Base-by-base conservation (phyloP, 2,113 vertebrate genomes). In the Grammomys surdaster region DNA sequence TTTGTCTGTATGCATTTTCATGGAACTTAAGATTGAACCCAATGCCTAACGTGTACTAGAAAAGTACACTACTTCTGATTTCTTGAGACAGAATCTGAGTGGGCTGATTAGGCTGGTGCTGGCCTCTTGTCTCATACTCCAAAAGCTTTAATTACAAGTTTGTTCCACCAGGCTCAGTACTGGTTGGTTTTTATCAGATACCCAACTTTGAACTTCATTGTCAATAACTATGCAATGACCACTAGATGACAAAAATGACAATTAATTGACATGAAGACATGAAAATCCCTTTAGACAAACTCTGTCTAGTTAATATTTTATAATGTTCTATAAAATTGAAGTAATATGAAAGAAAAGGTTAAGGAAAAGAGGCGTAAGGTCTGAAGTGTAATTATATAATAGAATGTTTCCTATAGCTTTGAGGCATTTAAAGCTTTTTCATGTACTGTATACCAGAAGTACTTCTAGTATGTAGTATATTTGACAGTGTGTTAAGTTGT, bases 391-490 rank as follows among this genome's bases (percentile, higher is more conserved):
- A 84, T 89, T 56, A 89, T 19, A 3, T 93, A 48, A 89, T 78
- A 82, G 36, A 1, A 11, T 95, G 31, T 92, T 84, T 95, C 40
- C 12, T 69, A 73, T 56, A 93, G 60, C 63, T 67, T 95, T 75
- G 67, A 8, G 2, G 0, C 33, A 84, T 93, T 93, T 93, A 56
- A 96, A 87, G 91, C 48, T 94, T 89, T 93, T 95, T 46, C 1
- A 12, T 88, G 19, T 78, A 33, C 10, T 22, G 0, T 80, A n/a
- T 81, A 22, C n/a, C 22, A 63, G 13, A 67, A 89, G 16, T 90
- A 26, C 24, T 90, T 95, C 11, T 76, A 40, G 40, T 65, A 36
- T 9, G 87, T 3, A 94, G 14, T 28, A 1, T 88, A 69, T 93
- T 88, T 73, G 12, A 81, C 7, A 94, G 48, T 12, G 51, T 56